Evolutionary conservation across 2,113 vertebrate species (phyloP).

Genomic region (Nycticryphes semicollaris): DNA sequence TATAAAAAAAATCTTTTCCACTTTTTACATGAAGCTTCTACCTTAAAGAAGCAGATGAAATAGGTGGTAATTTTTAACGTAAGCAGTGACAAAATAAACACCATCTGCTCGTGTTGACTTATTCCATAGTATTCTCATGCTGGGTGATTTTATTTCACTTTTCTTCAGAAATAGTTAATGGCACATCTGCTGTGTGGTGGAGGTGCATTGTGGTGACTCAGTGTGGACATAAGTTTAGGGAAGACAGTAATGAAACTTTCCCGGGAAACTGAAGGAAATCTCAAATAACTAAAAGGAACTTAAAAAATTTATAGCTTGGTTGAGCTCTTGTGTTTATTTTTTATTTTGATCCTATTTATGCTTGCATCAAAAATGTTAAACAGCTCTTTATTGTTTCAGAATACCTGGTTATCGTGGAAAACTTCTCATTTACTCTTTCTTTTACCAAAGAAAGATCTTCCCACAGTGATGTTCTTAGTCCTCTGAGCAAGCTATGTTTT

Average conservation of each 20-base stretch:
- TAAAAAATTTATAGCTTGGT: not conserved
- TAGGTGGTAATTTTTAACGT: constrained; percentile 86
- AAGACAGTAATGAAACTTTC: constrained; percentile 35
- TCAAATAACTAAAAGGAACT: not conserved
- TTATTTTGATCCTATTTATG: not conserved
- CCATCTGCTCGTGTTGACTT: constrained; percentile 89
- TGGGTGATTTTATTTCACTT: constrained; percentile 79
- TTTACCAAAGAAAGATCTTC: not conserved
- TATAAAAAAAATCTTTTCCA: constrained; percentile 69
- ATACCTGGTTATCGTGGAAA: not conserved
- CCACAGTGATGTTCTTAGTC: accelerated
- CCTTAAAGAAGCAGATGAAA: constrained; percentile 78
- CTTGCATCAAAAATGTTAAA: not conserved
- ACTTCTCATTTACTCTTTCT: not conserved
- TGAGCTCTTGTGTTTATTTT: not conserved
- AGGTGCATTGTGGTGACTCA: constrained; percentile 69
- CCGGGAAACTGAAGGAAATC: not conserved
- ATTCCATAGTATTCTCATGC: constrained; percentile 74
- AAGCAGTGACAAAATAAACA: constrained; percentile 90
- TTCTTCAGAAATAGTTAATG: constrained; percentile 80
- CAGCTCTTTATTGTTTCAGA: not conserved
- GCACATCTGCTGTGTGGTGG: constrained; percentile 75
- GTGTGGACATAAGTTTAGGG: constrained; percentile 61
- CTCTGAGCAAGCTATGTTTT: not conserved
- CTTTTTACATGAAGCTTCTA: constrained; percentile 75